Evolutionary conservation across 2,888 invertebrate genomes (phyloP).

Genomic region (Spicauda simplicius): DNA sequence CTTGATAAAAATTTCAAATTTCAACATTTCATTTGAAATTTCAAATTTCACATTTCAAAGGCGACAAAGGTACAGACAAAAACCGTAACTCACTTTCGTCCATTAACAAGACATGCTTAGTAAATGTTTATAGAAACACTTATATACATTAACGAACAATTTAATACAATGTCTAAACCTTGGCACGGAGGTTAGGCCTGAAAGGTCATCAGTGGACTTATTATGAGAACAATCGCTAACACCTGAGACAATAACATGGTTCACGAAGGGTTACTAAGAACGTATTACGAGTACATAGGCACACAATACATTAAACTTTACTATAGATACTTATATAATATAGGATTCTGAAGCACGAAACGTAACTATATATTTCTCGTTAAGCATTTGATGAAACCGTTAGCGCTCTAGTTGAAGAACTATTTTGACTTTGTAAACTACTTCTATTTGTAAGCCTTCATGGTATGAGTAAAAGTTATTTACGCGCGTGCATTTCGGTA

Average conservation of each 20-base stretch:
- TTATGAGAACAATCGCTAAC: conserved; percentile 23
- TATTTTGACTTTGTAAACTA: neutral
- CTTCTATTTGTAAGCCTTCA: no score
- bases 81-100: no score
- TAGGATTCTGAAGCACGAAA: conserved; percentile 1
- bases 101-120: neutral
- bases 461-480: no score
- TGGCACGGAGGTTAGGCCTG: conserved; percentile 16
- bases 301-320: conserved; percentile 5
- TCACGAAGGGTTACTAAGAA: conserved; percentile 16
- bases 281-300: neutral
- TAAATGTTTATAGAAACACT: neutral
- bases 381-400: neutral
- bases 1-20: no score
- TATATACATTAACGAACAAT: neutral
- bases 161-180: conserved; percentile 8
- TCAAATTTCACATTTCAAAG: no score
- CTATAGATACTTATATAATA: neutral
- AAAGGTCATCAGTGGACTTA: conserved; percentile 22
- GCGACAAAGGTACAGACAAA: no score
- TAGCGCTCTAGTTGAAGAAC: neutral
- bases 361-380: neutral
- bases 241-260: conserved; percentile 27
- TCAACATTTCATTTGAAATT: no score
- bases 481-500: no score